phyloP scores from a whole-genome alignment of 2,113 vertebrate species.

The Neomonachus schauinslandi region DNA sequence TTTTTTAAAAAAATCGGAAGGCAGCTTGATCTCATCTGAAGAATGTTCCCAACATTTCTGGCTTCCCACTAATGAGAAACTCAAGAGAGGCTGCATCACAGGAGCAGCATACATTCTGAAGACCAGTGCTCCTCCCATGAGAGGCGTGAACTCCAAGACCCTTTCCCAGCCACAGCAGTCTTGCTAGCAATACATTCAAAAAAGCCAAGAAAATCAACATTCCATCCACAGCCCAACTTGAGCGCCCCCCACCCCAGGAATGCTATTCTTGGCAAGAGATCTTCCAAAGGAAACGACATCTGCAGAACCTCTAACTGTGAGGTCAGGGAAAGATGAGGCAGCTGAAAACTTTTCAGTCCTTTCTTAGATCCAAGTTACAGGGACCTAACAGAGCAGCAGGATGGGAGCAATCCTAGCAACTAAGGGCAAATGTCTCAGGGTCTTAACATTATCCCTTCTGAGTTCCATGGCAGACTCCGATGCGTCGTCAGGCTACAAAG shows the following conservation, averaged over 20 bases:
- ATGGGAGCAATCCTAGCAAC: background rate
- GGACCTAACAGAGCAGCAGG: background rate
- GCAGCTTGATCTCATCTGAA: background rate
- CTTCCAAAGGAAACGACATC: constrained; percentile 76
- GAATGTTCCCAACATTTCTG: background rate
- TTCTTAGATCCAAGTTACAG: constrained; percentile 13
- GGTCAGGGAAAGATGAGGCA: constrained; percentile 66
- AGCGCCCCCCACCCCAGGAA: constrained; percentile 55
- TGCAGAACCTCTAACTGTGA: constrained; percentile 41
- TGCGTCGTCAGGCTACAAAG: background rate
- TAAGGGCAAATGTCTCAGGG: background rate
- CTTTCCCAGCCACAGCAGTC: constrained; percentile 45
- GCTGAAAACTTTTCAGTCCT: constrained; percentile 2
- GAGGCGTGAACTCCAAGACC: background rate
- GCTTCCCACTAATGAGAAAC: background rate
- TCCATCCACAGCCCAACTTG: constrained; percentile 49
- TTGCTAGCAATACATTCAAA: constrained; percentile 49
- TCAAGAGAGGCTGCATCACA: background rate
- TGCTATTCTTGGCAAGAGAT: constrained; percentile 72
- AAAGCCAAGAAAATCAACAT: constrained; percentile 54
- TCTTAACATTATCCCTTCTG: background rate
- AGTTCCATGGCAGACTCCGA: background rate
- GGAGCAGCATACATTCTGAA: background rate
- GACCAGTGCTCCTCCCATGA: background rate
- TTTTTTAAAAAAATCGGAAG: background rate